These are phyloP conservation scores for Pocota personata DNA, from an alignment of 2,888 invertebrate genomes.

Conservation along the genomic window DNA sequence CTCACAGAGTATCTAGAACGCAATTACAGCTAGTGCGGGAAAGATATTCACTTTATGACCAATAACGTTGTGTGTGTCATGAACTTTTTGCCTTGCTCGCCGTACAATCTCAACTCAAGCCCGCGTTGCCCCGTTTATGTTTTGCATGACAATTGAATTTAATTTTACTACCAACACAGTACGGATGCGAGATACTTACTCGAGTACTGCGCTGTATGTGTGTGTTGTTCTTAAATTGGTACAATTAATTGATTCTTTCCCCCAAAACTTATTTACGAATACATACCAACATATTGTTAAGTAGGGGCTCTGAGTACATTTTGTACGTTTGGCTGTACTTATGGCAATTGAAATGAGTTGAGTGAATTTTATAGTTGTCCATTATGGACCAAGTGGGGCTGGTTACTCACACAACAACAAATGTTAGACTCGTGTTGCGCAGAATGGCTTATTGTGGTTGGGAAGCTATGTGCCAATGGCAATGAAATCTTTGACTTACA, in stretches of 20 bases:
- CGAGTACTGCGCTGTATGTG: constrained; percentile 2
- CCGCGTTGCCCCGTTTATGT: not conserved
- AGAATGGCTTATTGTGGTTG: not conserved
- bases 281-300: not conserved
- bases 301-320: constrained; percentile 7
- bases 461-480: not conserved
- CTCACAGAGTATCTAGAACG: constrained; percentile 18
- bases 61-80: not conserved
- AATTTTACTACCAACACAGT: constrained; percentile 55
- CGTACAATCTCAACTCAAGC: not conserved
- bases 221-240: constrained; percentile 42
- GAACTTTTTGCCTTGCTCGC: not conserved
- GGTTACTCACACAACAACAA: not conserved
- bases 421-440: not conserved
- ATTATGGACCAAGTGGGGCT: not conserved
- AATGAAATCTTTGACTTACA: not conserved
- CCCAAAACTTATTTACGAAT: constrained; percentile 7
- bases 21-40: constrained; percentile 27
- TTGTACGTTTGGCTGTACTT: not conserved
- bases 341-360: not conserved
- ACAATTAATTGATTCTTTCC: constrained; percentile 48
- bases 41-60: constrained; percentile 32
- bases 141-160: constrained; percentile 48
- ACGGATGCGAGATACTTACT: not conserved
- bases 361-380: not conserved